Base-by-base conservation (phyloP, 1,140 invertebrate species). In the Saccostrea echinata region DNA sequence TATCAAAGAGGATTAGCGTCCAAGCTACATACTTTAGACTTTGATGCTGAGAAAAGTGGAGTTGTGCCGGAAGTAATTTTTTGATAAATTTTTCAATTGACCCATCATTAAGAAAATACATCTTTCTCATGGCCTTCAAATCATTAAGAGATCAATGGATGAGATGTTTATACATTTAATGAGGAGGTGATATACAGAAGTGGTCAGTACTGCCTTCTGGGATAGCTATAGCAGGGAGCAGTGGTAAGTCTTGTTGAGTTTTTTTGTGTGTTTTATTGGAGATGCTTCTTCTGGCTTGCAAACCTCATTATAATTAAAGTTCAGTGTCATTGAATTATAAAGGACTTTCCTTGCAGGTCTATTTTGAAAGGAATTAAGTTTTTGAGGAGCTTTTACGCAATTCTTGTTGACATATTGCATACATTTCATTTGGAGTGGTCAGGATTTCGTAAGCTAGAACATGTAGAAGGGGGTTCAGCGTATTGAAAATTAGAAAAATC, bases 1-100 rank as follows among this genome's bases (percentile, higher is more conserved):
- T 76, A 76, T 76, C 68, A 76, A 76, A 76, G 68, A 76, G 24
- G 68, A 76, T 76, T 76, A 76, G 33, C 68, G 33, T 76, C 27
- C 16, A 16, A 0, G 0, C 30, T 35, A 33, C 30, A 16, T 16
- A 16, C 11, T 76, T 35, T 16, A 27, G 68, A 76, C 68, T 76
- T 76, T 76, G 68, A 76, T 76, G 68, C 24, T 27, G 68, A 76
- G 68, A 27, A 76, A 76, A 12, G 27, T 76, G 16, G 24, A 30
- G 11, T 76, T 18, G 12, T 76, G 16, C 43, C 43, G 27, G 68
- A 27, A 27, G 68, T 76, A 76, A 33, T 30, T 76, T 76, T 76
- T 33, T 76, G 68, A 76, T 76, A 76, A 76, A 30, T 76, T 76
- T 43, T 30, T 76, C 68, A 76, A 33, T 30, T 76, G 68, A 76